Base-by-base conservation (phyloP, 1,140 invertebrate genomes). In the Leptestheria dahalacensis region DNA sequence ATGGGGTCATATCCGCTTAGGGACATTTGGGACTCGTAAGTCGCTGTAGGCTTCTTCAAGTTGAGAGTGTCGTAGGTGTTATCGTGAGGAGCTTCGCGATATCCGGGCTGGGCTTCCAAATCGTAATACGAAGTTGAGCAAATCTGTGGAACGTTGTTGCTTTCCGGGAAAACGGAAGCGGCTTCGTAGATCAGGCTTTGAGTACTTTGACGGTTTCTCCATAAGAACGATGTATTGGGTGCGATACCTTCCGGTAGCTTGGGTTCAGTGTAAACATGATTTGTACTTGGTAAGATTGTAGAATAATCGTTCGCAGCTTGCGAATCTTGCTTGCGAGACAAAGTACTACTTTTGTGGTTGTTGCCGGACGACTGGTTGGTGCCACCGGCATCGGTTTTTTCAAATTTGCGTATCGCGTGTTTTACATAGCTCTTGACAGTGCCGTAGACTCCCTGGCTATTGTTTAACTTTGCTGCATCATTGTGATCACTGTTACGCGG, bases 141-240 rank as follows among this genome's bases (percentile, higher is more conserved):
- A 41, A 9, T 15, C 6, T 41, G 6, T 15, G 33, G 6, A 41
- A 15, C 15, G 6, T 41, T 41, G 33, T 15, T 41, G 15, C 33
- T 56, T 58, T 65, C 60, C 23, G 33, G 59, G 23, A n/a, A n/a
- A n/a, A 50, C 49, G 21, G 51, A 49, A 15, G 64, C 47, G 24
- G 59, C 59, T 11, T 61, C 61, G 58, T 52, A 60, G 49, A 50
- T 25, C 33, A 56, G 26, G 51, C 41, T 29, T 25, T 49, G 49
- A 46, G 55, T 29, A 56, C 60, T 41, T 52, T 60, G 28, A 46
- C 56, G 28, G 60, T 62, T n/a, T 64, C 65, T 26, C 65, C 65
- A 66, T n/a, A 66, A 57, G 58, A 66, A 66, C 21, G 65, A 66
- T 2, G 60, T 60, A 48, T 65, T 66, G 24, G 65, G 65, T 21